These are phyloP conservation scores for Pangasianodon hypophthalmus DNA, from an alignment of 2,113 vertebrate genomes.

Conservation along the genomic window DNA sequence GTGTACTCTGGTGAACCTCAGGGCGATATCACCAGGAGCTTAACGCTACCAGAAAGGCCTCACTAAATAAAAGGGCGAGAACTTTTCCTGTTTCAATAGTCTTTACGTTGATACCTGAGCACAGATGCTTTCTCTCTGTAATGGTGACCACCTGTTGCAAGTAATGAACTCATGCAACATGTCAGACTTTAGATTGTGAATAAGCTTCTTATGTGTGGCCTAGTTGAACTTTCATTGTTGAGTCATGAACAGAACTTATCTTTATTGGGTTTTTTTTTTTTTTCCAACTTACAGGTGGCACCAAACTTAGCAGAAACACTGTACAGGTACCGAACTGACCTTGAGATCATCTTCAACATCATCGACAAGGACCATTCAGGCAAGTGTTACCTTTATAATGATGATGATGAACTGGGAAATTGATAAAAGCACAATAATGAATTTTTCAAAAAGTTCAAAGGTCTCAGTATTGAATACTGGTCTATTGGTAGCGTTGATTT, in stretches of 20 bases:
- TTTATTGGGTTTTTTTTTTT: background rate
- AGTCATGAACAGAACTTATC: background rate
- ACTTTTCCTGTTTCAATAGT: background rate
- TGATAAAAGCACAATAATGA: background rate
- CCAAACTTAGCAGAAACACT: constrained; percentile 85
- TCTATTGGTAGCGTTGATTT: background rate
- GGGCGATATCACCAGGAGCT: background rate
- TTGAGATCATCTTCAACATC: constrained; percentile 92
- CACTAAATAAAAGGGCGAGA: background rate
- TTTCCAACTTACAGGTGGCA: constrained; percentile 72
- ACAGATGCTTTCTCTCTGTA: background rate
- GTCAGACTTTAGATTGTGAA: background rate
- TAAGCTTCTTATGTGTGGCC: background rate
- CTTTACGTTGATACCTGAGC: background rate
- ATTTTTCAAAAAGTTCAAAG: background rate
- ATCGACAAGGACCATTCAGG: constrained; percentile 95
- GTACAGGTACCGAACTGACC: constrained; percentile 88
- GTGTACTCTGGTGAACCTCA: background rate
- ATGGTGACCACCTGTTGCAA: background rate
- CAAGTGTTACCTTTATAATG: constrained; percentile 58
- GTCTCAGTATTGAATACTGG: background rate
- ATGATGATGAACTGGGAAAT: background rate
- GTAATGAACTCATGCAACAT: background rate
- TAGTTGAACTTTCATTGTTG: background rate
- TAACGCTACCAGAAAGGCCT: background rate